Conservation (phyloP, 2,113 vertebrate genomes). For the Forbesichthys agassizii region DNA sequence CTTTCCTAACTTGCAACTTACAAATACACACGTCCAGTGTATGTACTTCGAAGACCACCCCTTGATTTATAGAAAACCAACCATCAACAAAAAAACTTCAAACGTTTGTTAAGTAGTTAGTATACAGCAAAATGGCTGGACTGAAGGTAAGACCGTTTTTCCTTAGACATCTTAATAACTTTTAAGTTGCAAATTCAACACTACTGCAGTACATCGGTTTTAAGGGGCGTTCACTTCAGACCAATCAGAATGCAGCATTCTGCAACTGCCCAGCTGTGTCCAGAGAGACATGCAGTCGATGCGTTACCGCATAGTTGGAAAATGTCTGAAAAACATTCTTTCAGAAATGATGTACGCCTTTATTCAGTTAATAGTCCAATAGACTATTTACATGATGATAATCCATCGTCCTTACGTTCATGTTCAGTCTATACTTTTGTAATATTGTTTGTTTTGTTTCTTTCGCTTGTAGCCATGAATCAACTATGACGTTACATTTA, state of each 20-base stretch:
- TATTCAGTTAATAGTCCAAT: neutral
- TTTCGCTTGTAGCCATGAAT: neutral
- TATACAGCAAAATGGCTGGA: conserved; percentile 69
- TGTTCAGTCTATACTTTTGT: neutral
- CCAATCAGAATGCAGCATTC: conserved; percentile 76
- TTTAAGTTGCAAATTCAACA: neutral
- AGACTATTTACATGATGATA: neutral
- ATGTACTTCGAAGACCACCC: conserved; percentile 8
- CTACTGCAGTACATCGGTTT: neutral
- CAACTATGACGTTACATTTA: neutral
- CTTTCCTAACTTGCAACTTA: neutral
- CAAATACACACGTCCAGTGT: conserved; percentile 12
- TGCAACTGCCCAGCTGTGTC: conserved; percentile 76
- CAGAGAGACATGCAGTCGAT: neutral
- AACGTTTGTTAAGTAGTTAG: neutral
- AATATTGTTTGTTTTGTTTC: neutral
- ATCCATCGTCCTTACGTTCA: no score
- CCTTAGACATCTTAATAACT: neutral
- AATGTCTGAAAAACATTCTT: neutral
- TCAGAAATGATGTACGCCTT: no score
- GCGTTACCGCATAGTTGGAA: neutral
- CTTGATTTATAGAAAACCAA: neutral
- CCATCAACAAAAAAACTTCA: neutral
- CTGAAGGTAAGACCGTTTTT: conserved; percentile 83
- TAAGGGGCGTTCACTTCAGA: conserved; percentile 54